phyloP scores from a whole-genome alignment of 2,113 vertebrate species.

The Numida meleagris region DNA sequence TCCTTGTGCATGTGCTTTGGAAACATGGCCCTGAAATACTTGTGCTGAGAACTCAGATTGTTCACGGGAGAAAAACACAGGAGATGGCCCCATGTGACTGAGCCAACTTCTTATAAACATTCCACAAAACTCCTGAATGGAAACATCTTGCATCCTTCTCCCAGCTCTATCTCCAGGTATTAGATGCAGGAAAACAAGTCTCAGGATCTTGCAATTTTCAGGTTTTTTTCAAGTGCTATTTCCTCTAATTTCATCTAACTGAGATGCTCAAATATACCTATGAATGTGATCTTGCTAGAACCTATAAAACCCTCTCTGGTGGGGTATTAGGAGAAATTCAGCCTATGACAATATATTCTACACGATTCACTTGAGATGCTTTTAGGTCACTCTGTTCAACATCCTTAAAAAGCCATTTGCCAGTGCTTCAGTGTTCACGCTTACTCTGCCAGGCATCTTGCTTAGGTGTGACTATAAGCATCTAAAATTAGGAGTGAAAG shows the following conservation, averaged over 20 bases:
- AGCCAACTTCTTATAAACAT: conserved; percentile 16
- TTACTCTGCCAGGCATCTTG: background rate
- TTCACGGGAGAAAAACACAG: conserved; percentile 4
- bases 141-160: background rate
- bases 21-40: conserved; percentile 12
- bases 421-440: background rate
- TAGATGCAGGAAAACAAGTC: background rate
- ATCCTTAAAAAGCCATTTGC: background rate
- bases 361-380: background rate
- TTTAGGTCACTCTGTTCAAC: background rate
- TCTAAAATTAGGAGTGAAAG: background rate
- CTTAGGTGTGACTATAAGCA: background rate
- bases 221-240: background rate
- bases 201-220: background rate
- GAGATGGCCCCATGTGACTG: background rate
- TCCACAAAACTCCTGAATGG: background rate
- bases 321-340: background rate
- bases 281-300: background rate
- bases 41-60: conserved; percentile 20
- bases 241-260: background rate
- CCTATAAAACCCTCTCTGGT: background rate
- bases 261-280: background rate
- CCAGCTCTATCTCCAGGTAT: background rate
- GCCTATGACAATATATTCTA: background rate
- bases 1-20: background rate